Conservation (phyloP, 2,888 invertebrate species). For the Dioctria linearis region DNA sequence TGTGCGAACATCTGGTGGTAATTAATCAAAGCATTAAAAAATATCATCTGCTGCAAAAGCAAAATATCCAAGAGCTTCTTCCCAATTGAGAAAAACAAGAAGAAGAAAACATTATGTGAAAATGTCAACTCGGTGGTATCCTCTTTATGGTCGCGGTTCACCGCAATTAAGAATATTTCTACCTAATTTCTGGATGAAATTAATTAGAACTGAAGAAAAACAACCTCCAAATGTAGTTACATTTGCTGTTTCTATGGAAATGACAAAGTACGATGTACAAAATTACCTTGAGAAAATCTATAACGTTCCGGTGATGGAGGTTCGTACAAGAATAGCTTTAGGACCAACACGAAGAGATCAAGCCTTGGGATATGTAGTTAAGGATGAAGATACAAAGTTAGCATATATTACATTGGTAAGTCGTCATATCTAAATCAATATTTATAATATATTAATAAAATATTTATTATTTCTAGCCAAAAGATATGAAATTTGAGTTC, state of each 20-base stretch:
- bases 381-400: constrained; percentile 87
- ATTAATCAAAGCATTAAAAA: too few species aligned
- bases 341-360: constrained; percentile 79
- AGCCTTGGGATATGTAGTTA: constrained; percentile 78
- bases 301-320: constrained; percentile 83
- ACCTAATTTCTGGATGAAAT: constrained; percentile 98
- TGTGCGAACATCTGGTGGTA: too few species aligned
- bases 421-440: background rate
- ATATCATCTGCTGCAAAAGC: too few species aligned
- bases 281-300: constrained; percentile 98
- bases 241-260: constrained; percentile 93
- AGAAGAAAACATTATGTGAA: background rate
- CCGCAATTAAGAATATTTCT: constrained; percentile 95
- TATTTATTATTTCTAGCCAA: constrained; percentile 75
- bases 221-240: constrained; percentile 86
- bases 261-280: constrained; percentile 91
- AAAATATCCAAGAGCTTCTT: too few species aligned
- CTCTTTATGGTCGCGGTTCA: constrained; percentile 90
- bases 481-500: constrained; percentile 80
- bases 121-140: constrained; percentile 79
- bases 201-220: constrained; percentile 79
- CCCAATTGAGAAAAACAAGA: too few species aligned
- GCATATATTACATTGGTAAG: constrained; percentile 85
- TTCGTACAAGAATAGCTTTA: constrained; percentile 81
- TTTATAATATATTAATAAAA: background rate